These are phyloP conservation scores for Nymphalis urticae DNA, from an alignment of 2,888 invertebrate species.

Conservation along the genomic window DNA sequence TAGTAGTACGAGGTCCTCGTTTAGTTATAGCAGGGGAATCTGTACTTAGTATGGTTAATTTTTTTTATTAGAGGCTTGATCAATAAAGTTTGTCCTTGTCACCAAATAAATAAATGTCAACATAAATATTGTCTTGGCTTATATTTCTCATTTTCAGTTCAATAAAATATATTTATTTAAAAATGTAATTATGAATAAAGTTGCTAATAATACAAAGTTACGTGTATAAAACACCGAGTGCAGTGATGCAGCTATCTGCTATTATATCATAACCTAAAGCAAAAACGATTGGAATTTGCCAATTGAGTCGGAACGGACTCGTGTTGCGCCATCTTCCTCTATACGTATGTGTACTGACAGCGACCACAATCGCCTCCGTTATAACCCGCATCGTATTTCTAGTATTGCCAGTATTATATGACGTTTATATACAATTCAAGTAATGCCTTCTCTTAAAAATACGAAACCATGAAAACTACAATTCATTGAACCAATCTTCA, in stretches of 20 bases:
- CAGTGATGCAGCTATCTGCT: slow-evolving; percentile 11
- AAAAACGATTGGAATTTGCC: slow-evolving; percentile 19
- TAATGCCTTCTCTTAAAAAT: background rate
- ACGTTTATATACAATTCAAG: slow-evolving; percentile 1
- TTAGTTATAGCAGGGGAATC: no score
- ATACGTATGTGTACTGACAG: slow-evolving; percentile 6
- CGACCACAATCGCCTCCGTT: slow-evolving; percentile 20
- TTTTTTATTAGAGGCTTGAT: no score
- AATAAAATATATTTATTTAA: background rate
- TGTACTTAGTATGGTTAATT: no score
- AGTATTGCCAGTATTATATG: slow-evolving; percentile 16
- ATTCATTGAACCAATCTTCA: no score
- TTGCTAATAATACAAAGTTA: background rate
- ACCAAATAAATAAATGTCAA: no score
- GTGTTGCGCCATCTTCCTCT: slow-evolving; percentile 30
- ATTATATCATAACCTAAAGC: slow-evolving; percentile 20
- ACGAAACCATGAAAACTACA: no score
- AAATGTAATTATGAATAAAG: background rate
- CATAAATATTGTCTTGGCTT: no score
- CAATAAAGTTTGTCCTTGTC: no score
- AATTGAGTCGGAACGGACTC: slow-evolving; percentile 30
- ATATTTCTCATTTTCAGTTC: no score
- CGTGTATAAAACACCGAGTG: background rate
- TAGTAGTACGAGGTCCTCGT: no score
- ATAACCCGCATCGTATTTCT: slow-evolving; percentile 24